A percentile compares a stretch with the other conserved stretches of the same genome.
These are phyloP conservation scores for Andrena marginata DNA, from an alignment of 2,888 invertebrate species.

Conservation along the genomic window DNA sequence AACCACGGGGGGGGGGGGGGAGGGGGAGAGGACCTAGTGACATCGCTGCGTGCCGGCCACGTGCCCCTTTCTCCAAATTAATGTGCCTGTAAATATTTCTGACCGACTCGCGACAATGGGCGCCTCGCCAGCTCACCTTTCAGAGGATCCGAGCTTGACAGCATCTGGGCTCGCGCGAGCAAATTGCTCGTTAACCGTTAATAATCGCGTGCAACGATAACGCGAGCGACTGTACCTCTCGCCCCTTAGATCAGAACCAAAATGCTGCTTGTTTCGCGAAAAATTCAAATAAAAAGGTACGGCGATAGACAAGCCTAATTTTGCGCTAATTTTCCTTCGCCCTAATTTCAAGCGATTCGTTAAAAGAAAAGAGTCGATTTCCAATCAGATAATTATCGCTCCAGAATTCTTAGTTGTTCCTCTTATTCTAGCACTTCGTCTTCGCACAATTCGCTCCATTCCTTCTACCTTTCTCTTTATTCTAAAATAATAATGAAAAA, in stretches of 20 bases:
- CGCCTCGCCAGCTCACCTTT: background rate
- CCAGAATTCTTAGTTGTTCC: too few species aligned
- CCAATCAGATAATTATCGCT: too few species aligned
- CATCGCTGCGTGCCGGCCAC: conserved; percentile 62
- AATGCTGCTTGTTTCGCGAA: too few species aligned
- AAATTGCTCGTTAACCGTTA: background rate
- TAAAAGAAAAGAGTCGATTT: too few species aligned
- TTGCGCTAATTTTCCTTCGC: too few species aligned
- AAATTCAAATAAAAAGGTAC: too few species aligned
- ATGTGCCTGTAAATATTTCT: conserved; percentile 32
- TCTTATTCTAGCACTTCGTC: too few species aligned
- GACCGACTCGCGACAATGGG: conserved; percentile 36
- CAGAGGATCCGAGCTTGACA: background rate
- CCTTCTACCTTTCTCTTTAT: too few species aligned
- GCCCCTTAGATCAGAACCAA: background rate
- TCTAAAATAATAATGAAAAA: too few species aligned
- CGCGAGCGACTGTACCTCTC: background rate
- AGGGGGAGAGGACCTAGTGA: conserved; percentile 75
- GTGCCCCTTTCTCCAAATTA: conserved; percentile 66
- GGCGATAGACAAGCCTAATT: too few species aligned
- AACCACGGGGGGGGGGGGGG: conserved; percentile 80
- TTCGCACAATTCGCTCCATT: too few species aligned
- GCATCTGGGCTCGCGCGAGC: background rate
- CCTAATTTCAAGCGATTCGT: too few species aligned
- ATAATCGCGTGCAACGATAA: background rate